Evolutionary conservation across 2,888 invertebrate species (phyloP), one percentile per base, ranked within the genome.

Genomic region (Mylabris sibirica): DNA sequence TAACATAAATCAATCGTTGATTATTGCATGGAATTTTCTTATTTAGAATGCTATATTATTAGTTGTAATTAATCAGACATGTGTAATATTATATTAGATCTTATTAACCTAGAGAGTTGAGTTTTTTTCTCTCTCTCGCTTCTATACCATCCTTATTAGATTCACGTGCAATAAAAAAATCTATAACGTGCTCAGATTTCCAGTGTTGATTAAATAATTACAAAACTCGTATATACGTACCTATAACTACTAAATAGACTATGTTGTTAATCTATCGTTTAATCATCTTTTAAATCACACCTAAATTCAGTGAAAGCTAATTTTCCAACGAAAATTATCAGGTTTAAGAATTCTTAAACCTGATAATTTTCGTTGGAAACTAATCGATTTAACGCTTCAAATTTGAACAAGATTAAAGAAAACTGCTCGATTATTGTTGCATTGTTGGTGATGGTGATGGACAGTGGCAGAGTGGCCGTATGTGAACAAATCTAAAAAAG

Each of bases 141-240:
- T 72, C 74, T 67, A 72, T 73, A 72, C 63, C 70, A 71, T 69
- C 59, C 66, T 49, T 17, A 49, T 49, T 49, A 49, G 49, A 65
- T 67, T 76, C 76, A 76, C 77, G 76, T 76, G 77, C 74, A 69
- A 22, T 60, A 62, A 72, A 77, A 74, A 73, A 75, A 75, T 75
- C 76, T 74, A 74, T 77, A 75, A 77, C 77, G 76, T 75, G 75
- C 73, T 60, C 69, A 73, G 72, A 72, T 73, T 73, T 71, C 66
- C 64, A 70, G 68, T 62, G 70, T 68, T 69, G 69, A 73, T 71
- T 72, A 73, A 72, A 71, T 75, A 74, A 77, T 77, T 72, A 75
- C 72, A 69, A 72, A 73, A 74, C 71, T 71, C 69, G 4, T 8
- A 30, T n/a, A n/a, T n/a, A n/a, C n/a, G n/a, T n/a, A n/a, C n/a